Conservation (phyloP, 2,888 invertebrate genomes). For the Parnassius orleans region DNA sequence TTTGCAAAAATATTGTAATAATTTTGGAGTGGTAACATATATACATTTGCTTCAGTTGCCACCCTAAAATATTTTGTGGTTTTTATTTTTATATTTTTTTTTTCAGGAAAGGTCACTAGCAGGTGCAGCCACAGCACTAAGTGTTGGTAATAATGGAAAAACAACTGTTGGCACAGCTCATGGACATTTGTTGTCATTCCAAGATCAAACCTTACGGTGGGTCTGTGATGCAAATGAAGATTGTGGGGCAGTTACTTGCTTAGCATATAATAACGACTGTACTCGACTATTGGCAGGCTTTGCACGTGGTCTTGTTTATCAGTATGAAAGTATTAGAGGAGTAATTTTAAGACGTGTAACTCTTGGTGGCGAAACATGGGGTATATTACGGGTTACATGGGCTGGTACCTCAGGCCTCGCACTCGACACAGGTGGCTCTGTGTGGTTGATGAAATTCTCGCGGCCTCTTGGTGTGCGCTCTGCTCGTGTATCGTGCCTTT, state of each 20-base stretch:
- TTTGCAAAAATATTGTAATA: no score
- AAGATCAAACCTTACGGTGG: slow-evolving; percentile 93
- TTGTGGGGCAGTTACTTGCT: slow-evolving; percentile 89
- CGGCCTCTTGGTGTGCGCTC: slow-evolving; percentile 93
- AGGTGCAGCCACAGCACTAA: slow-evolving; percentile 92
- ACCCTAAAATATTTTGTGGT: no score
- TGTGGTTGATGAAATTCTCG: slow-evolving; percentile 95
- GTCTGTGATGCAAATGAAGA: slow-evolving; percentile 86
- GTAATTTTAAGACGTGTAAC: slow-evolving; percentile 66
- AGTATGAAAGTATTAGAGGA: slow-evolving; percentile 91
- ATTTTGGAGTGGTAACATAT: no score
- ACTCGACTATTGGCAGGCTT: slow-evolving; percentile 88
- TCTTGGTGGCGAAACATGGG: slow-evolving; percentile 75
- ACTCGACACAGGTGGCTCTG: slow-evolving; percentile 97
- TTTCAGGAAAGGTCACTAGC: slow-evolving; percentile 92
- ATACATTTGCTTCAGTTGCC: no score
- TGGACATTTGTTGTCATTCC: slow-evolving; percentile 89
- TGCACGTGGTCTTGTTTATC: slow-evolving; percentile 91
- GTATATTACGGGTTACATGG: slow-evolving; percentile 69
- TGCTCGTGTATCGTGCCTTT: slow-evolving; percentile 95
- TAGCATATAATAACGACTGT: slow-evolving; percentile 93
- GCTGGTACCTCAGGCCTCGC: slow-evolving; percentile 69
- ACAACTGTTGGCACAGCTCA: slow-evolving; percentile 97
- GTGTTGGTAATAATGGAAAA: slow-evolving; percentile 84
- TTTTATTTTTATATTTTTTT: slow-evolving; percentile 12